A percentile compares a stretch with the other conserved stretches of the same genome.
These are phyloP conservation scores for Scytalopus superciliaris DNA, from an alignment of 2,113 vertebrate species.

Conservation along the genomic window DNA sequence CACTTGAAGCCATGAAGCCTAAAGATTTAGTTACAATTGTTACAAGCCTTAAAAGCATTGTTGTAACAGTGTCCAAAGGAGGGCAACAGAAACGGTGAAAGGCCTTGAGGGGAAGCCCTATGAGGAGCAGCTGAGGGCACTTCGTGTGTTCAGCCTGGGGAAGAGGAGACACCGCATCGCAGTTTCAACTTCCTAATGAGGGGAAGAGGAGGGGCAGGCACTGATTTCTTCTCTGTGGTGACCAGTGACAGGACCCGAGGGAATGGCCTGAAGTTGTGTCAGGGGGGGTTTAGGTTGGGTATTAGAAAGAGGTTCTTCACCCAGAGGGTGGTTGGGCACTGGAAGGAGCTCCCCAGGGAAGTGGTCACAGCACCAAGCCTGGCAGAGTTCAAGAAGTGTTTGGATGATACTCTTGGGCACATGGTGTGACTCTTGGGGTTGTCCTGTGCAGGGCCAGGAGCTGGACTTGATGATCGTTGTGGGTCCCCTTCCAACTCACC, in stretches of 20 bases:
- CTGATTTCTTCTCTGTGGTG: not conserved
- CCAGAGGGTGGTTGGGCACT: too few relatives aligned
- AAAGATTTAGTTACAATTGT: not conserved
- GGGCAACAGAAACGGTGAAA: not conserved
- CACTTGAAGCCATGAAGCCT: not conserved
- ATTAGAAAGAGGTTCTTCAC: not conserved
- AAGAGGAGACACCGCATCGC: not conserved
- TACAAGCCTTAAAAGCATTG: not conserved
- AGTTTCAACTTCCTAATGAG: not conserved
- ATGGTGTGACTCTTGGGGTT: too few relatives aligned
- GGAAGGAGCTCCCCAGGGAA: too few relatives aligned
- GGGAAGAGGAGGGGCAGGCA: not conserved
- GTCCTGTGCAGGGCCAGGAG: too few relatives aligned
- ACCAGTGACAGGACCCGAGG: not conserved
- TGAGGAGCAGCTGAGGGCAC: not conserved
- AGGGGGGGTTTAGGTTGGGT: not conserved
- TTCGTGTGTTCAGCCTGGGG: not conserved
- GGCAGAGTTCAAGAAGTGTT: too few relatives aligned
- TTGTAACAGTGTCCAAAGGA: not conserved
- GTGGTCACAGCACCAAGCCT: too few relatives aligned
- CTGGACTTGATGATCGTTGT: too few relatives aligned
- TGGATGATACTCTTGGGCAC: too few relatives aligned
- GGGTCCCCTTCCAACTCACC: too few relatives aligned
- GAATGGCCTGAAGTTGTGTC: not conserved
- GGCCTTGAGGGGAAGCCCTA: not conserved